Conservation (phyloP, 1,140 invertebrate genomes). For the Drosophila ficusphila region DNA sequence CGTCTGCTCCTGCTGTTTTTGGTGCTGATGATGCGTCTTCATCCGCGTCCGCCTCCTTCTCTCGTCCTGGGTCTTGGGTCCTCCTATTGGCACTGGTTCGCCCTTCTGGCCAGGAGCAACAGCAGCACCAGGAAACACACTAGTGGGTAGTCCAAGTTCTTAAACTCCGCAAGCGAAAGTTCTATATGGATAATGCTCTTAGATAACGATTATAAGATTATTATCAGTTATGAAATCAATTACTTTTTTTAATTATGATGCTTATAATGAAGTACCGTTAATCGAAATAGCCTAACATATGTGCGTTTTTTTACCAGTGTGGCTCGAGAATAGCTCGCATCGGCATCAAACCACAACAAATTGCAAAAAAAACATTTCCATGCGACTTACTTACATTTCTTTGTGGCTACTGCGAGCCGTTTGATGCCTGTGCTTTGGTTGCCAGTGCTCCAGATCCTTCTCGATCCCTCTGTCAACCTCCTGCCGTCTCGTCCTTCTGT, state of each 20-base stretch:
- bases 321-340: constrained; percentile 5
- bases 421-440: constrained; percentile 8
- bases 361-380: constrained; percentile 77
- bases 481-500: not conserved
- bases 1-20: constrained; percentile 28
- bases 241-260: no score
- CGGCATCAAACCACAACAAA: constrained; percentile 66
- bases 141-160: no score
- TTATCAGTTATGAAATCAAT: no score
- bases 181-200: no score
- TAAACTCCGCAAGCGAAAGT: no score
- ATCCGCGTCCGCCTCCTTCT: constrained; percentile 16
- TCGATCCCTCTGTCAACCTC: not conserved
- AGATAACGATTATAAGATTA: no score
- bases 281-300: no score
- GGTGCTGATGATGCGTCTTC: constrained; percentile 18
- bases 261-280: no score
- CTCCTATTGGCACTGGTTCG: not conserved
- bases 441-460: constrained; percentile 9
- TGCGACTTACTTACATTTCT: constrained; percentile 76
- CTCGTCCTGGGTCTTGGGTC: constrained; percentile 6
- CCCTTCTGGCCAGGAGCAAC: constrained; percentile 7
- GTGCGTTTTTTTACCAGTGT: not conserved
- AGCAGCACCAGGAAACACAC: constrained; percentile 11
- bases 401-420: constrained; percentile 55